phyloP scores from a whole-genome alignment of 2,113 vertebrate genomes.

The Chaenocephalus aceratus region DNA sequence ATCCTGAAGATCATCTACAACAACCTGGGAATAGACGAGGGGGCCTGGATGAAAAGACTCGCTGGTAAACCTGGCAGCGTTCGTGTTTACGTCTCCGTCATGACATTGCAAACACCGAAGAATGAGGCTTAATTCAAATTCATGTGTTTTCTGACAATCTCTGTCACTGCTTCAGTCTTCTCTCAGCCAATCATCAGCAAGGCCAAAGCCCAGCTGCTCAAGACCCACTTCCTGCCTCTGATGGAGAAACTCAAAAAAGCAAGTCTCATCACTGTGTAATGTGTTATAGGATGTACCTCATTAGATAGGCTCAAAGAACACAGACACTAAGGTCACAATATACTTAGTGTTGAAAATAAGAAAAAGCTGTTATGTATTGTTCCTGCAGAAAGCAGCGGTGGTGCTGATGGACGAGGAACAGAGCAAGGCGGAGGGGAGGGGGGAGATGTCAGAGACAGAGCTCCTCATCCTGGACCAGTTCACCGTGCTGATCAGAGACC shows the following conservation, averaged over 20 bases:
- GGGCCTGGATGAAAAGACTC: constrained; percentile 97
- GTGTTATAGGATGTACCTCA: neutral
- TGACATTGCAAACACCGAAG: too few relatives aligned
- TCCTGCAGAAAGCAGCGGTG: constrained; percentile 88
- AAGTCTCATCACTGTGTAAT: constrained; percentile 16
- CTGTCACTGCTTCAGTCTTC: constrained; percentile 85
- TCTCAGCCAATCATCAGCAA: constrained; percentile 98
- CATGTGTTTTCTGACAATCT: neutral
- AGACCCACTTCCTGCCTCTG: constrained; percentile 95
- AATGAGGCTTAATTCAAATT: neutral
- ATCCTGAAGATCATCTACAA: constrained; percentile 98
- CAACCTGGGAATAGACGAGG: constrained; percentile 96
- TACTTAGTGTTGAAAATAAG: neutral
- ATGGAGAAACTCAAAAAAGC: constrained; percentile 96
- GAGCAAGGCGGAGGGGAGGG: constrained; percentile 92
- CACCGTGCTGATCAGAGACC: constrained; percentile 92
- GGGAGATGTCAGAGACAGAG: constrained; percentile 96
- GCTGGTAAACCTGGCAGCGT: constrained; percentile 85
- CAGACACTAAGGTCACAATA: neutral
- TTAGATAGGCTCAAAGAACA: neutral
- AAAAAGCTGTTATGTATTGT: neutral
- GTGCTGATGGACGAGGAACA: constrained; percentile 95
- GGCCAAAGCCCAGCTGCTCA: constrained; percentile 91
- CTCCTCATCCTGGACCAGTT: constrained; percentile 97
- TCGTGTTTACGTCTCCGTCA: neutral